Evolutionary conservation across 2,888 invertebrate species (phyloP).

Genomic region (Spodoptera exigua): DNA sequence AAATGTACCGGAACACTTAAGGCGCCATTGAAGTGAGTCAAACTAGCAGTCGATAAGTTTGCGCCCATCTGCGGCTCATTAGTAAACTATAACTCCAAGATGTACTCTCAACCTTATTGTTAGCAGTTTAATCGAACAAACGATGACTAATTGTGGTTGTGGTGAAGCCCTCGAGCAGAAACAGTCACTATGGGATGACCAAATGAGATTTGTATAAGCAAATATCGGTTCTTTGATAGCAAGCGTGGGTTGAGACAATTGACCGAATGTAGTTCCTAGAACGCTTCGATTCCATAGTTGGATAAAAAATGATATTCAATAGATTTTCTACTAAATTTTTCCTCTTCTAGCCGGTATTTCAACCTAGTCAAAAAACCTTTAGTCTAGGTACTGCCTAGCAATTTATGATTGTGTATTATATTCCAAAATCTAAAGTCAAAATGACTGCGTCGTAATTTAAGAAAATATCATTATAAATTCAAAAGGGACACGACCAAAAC

Average conservation of each 20-base stretch:
- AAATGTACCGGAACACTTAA: constrained; percentile 53
- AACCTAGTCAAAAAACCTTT: too few species aligned
- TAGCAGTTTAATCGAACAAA: constrained; percentile 33
- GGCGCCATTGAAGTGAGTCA: constrained; percentile 55
- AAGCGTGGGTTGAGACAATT: too few species aligned
- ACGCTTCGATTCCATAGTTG: too few species aligned
- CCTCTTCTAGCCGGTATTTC: constrained; percentile 3
- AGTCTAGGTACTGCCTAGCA: too few species aligned
- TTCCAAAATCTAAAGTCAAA: constrained; percentile 23
- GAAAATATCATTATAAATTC: constrained; percentile 37
- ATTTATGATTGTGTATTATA: constrained; percentile 39
- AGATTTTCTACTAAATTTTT: too few species aligned
- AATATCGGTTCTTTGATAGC: constrained; percentile 7
- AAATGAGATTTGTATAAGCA: not conserved
- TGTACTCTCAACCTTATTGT: constrained; percentile 42
- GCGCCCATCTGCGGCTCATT: constrained; percentile 53
- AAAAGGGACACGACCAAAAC: constrained; percentile 25
- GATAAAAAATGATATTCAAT: too few species aligned
- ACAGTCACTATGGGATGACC: constrained; percentile 5
- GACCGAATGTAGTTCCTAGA: too few species aligned
- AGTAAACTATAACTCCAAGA: constrained; percentile 43
- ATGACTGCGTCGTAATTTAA: constrained; percentile 36
- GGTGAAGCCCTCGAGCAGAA: constrained; percentile 10
- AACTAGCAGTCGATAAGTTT: constrained; percentile 44
- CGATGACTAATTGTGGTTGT: constrained; percentile 45